Evolutionary conservation across 2,888 invertebrate species (phyloP), one percentile per base, ranked within the genome.

Genomic region (Lapara coniferarum): DNA sequence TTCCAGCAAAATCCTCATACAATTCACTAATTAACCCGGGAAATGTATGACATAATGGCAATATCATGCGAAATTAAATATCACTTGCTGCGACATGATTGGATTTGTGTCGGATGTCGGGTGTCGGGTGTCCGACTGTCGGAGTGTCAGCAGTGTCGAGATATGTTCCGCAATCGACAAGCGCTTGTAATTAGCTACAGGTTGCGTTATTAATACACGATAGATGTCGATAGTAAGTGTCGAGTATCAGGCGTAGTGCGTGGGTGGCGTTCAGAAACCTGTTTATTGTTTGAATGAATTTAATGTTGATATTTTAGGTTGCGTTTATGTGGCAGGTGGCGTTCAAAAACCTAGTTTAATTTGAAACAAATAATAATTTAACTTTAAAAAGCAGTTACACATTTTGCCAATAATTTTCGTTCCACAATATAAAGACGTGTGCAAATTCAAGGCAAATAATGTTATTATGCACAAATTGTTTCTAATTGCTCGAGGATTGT

Each of bases 51-150:
- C 16, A 59, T 59, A 44, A 59, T 59, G 59, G n/a, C 59, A 59
- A 44, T 59, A 59, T 44, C 59, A 10, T n/a, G 63, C 49, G 63
- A 49, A 63, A 63, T 63, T 63, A 63, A 63, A 63, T 63, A 46
- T 12, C 63, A 30, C 57, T 37, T 14, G 13, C 14, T 6, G 14
- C 2, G 25, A 56, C 56, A 6, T 57, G 63, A 63, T 63, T 63
- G 63, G 63, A 19, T 63, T 49, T 46, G 57, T 57, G 63, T 63
- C 49, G 19, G 19, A 13, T 63, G 49, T 57, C 5, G 59, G 59
- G 6, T 63, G 59, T 16, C 63, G 49, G 30, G n/a, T n/a, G n/a
- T n/a, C 63, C 10, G 16, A 13, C 12, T 49, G 63, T 49, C 63
- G 49, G 30, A 30, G 19, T 49, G 46, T 49, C 59, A 44, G 16